These are phyloP conservation scores for Poicephalus gulielmi DNA, from an alignment of 2,113 vertebrate species.

Conservation along the genomic window DNA sequence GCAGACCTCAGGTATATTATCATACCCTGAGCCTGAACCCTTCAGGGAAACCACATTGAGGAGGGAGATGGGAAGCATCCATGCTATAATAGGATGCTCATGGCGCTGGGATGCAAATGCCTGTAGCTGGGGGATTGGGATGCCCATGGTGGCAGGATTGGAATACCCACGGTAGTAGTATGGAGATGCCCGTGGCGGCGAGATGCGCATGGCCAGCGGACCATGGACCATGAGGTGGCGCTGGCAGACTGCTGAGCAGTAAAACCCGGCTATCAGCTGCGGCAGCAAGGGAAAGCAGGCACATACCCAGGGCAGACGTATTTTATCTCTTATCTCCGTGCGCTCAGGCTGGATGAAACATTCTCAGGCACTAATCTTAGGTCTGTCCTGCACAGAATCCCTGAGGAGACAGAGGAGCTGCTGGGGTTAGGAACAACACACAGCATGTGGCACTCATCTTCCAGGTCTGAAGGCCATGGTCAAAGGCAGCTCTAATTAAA, in stretches of 20 bases:
- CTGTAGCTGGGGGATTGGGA: accelerated
- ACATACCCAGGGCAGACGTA: not conserved
- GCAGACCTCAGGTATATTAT: slow-evolving; percentile 73
- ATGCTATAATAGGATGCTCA: not conserved
- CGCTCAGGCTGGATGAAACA: not conserved
- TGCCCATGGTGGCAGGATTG: accelerated
- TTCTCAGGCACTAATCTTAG: slow-evolving; percentile 51
- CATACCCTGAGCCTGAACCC: slow-evolving; percentile 71
- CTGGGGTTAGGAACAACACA: not conserved
- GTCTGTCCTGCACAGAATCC: slow-evolving; percentile 15
- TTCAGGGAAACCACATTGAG: slow-evolving; percentile 52
- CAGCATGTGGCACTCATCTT: not conserved
- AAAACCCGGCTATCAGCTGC: not conserved
- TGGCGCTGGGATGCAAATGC: not conserved
- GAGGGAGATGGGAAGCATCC: slow-evolving; percentile 40
- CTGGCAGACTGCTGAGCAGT: not conserved
- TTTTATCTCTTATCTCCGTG: slow-evolving; percentile 61
- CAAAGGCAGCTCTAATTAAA: not conserved
- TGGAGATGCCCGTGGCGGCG: accelerated
- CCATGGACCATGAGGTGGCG: slow-evolving; percentile 60
- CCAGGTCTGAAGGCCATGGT: slow-evolving; percentile 7
- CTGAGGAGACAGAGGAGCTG: slow-evolving; percentile 28
- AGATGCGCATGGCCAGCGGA: accelerated
- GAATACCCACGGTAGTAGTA: not conserved
- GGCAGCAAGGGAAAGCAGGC: not conserved